Conservation (phyloP, 2,888 invertebrate species). For the Tachina lurida region DNA sequence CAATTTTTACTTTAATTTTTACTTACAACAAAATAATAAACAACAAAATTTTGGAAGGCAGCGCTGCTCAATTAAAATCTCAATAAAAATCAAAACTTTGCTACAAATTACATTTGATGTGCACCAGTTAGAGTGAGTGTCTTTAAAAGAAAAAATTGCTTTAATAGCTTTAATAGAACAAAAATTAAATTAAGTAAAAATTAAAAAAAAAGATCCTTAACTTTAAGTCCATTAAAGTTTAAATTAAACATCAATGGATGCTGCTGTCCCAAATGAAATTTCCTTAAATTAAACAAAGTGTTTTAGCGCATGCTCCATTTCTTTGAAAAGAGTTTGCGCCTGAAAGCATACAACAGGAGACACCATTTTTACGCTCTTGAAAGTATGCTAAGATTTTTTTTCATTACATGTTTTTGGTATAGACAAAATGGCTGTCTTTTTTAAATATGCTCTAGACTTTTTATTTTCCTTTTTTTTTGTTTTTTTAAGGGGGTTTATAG, state of each 20-base stretch:
- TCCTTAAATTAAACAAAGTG: not conserved
- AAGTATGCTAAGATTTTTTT: conserved; percentile 34
- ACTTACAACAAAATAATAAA: no score
- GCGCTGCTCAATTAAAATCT: not conserved
- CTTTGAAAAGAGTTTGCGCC: conserved; percentile 58
- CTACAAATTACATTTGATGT: not conserved
- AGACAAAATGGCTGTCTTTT: conserved; percentile 71
- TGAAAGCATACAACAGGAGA: conserved; percentile 12
- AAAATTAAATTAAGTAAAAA: conserved; percentile 1
- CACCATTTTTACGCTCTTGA: conserved; percentile 60
- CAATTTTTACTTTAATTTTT: no score
- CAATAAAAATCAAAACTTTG: conserved; percentile 14
- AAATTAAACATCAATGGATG: conserved; percentile 45
- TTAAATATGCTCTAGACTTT: conserved; percentile 21
- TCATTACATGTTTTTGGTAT: conserved; percentile 17
- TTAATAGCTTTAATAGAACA: conserved; percentile 41
- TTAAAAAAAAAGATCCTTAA: conserved; percentile 12
- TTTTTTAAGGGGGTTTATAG: conserved; percentile 16
- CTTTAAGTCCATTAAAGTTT: conserved; percentile 67
- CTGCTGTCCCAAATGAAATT: conserved; percentile 49
- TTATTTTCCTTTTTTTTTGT: not conserved
- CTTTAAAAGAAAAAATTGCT: conserved; percentile 5
- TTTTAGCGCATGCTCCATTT: conserved; percentile 49
- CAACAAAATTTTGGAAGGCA: no score
- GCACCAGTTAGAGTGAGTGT: not conserved